Evolutionary conservation across 2,888 invertebrate species (phyloP), one percentile per base, ranked within the genome.

Genomic region (Eustalomyia histrio): DNA sequence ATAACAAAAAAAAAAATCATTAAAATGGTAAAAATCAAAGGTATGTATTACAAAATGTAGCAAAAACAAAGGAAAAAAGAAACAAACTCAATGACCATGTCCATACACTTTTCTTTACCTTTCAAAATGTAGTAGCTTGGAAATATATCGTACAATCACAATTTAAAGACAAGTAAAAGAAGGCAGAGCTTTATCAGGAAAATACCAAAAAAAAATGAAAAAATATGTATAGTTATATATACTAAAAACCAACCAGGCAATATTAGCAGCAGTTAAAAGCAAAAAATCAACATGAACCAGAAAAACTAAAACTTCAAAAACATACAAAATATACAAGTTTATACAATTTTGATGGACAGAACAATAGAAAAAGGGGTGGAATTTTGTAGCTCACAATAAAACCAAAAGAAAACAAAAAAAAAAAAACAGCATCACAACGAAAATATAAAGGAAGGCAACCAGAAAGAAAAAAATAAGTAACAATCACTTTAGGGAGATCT

Each of bases 321-420:
- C 57, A 69, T 65, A 73, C 78, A 76, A 71, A 81, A 69, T 50
- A 21, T 78, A 58, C 63, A 75, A 76, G 57, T 74, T 72, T 57
- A 53, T 50, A 57, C 29, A 74, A 68, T 85, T 86, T 88, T 89
- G 90, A 89, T 87, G 88, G 88, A 87, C 89, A 90, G 89, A 89
- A 90, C 89, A 89, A 89, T 90, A 88, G 85, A 85, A 88, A 90
- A 90, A 89, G 89, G 90, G 89, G 90, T 88, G 90, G 90, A 89
- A 88, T 85, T 81, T 81, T 71, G 74, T 74, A 74, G 57, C 76
- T 85, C 76, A 83, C 78, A 76, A 79, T 53, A 64, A 83, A n/a
- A n/a, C n/a, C n/a, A n/a, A n/a, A n/a, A n/a, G n/a, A n/a, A n/a
- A n/a, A n/a, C n/a, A n/a, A n/a, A n/a, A n/a, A n/a, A 79, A 64